A percentile compares a stretch with the other conserved stretches of the same genome.
Conservation (phyloP, 2,797 vertebrate species). For the Labeo calbasu region DNA sequence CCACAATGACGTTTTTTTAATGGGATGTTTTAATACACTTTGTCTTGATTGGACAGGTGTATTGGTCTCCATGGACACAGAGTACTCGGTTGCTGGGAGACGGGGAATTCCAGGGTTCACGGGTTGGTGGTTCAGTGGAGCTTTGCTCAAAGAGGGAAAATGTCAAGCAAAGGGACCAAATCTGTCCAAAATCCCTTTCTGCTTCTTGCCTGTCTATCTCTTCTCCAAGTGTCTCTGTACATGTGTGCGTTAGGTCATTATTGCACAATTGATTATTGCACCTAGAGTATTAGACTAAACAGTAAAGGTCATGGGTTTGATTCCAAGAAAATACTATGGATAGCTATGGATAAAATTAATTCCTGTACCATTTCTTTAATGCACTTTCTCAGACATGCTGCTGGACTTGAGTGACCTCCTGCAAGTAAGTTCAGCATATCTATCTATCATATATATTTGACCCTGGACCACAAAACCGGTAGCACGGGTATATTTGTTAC, state of each 20-base stretch:
- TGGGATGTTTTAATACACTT: constrained; percentile 35
- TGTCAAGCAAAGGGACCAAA: constrained; percentile 16
- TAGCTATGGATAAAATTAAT: background rate
- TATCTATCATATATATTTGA: background rate
- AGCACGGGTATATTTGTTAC: no score
- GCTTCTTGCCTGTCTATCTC: background rate
- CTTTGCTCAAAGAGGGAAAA: constrained; percentile 27
- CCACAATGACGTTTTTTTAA: constrained; percentile 62
- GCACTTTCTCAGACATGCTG: constrained; percentile 88
- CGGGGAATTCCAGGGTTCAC: constrained; percentile 33
- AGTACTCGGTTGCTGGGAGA: constrained; percentile 36
- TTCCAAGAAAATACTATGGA: background rate
- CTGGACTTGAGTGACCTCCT: constrained; percentile 95
- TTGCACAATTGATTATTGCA: no score
- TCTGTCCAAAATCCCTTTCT: background rate
- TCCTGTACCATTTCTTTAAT: constrained; percentile 51
- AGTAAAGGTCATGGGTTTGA: background rate
- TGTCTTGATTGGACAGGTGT: constrained; percentile 65
- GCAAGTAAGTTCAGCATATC: constrained; percentile 80
- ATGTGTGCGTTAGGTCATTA: background rate
- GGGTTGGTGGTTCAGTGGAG: constrained; percentile 12
- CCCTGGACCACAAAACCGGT: no score
- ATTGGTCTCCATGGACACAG: constrained; percentile 62
- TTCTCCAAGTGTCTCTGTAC: background rate
- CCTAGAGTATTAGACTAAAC: background rate